Conservation (phyloP, 2,113 vertebrate genomes). For the Lucifuga dentata region DNA sequence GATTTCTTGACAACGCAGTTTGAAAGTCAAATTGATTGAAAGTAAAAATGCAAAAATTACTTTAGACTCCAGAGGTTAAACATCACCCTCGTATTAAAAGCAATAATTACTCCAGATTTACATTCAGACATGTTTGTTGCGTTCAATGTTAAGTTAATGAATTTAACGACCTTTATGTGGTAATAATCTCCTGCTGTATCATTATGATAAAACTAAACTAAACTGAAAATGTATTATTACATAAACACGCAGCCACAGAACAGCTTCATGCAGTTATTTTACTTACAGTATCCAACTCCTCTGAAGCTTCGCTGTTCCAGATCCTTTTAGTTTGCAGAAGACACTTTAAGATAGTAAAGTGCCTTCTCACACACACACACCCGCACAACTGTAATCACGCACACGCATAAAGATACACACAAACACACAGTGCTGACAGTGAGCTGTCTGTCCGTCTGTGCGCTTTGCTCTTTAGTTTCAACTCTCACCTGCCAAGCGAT, state of each 20-base stretch:
- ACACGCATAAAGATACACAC: background rate
- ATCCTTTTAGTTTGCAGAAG: slow-evolving; percentile 31
- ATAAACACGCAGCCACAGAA: background rate
- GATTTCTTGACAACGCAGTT: no score
- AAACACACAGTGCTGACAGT: background rate
- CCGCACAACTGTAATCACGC: background rate
- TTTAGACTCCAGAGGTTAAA: no score
- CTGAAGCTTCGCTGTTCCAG: background rate
- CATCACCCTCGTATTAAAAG: no score
- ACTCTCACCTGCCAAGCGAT: slow-evolving; percentile 73
- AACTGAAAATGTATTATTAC: no score
- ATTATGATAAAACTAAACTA: background rate
- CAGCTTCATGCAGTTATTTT: background rate
- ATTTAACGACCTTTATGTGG: no score
- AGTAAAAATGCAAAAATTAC: no score
- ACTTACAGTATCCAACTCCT: slow-evolving; percentile 49
- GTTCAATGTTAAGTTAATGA: no score
- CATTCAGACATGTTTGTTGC: no score
- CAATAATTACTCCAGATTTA: no score
- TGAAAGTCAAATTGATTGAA: no score
- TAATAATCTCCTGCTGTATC: background rate
- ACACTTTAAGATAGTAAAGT: background rate
- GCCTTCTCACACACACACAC: background rate
- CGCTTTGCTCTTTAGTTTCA: background rate
- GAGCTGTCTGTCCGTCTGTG: background rate